Percentiles rank a stretch among this genome's conserved stretches.
These are phyloP conservation scores for Motacilla alba DNA, from an alignment of 2,113 vertebrate species.

Conservation along the genomic window DNA sequence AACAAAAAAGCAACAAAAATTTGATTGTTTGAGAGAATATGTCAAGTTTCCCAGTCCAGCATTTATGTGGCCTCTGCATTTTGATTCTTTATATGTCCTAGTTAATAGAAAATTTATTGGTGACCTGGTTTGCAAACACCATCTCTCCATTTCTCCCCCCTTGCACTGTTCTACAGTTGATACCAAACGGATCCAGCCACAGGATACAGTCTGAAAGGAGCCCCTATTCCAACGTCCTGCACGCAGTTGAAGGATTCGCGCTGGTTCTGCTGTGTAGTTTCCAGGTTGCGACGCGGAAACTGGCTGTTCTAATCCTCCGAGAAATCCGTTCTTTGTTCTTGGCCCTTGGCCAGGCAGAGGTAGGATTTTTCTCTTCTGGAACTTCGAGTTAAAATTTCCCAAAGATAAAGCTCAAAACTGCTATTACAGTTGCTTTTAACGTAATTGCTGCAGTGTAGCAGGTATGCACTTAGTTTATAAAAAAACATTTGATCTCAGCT, in stretches of 20 bases:
- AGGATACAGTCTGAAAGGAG: constrained; percentile 76
- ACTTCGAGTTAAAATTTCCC: not conserved
- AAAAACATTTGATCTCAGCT: not conserved
- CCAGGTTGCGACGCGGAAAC: constrained; percentile 91
- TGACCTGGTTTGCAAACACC: not conserved
- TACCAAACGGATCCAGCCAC: constrained; percentile 82
- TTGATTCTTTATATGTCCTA: not conserved
- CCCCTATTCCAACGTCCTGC: constrained; percentile 89
- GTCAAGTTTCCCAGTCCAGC: not conserved
- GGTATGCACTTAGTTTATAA: not conserved
- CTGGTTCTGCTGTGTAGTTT: constrained; percentile 95
- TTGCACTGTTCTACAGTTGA: constrained; percentile 56
- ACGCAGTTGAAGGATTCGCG: constrained; percentile 90
- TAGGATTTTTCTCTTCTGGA: constrained; percentile 60
- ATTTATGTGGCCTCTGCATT: not conserved
- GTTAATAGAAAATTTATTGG: not conserved
- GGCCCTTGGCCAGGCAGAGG: constrained; percentile 92
- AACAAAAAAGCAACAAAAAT: not conserved
- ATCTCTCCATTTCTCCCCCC: not conserved
- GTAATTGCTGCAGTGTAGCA: not conserved
- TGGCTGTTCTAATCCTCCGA: constrained; percentile 91
- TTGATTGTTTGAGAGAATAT: not conserved
- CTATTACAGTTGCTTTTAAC: not conserved
- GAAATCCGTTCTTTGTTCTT: constrained; percentile 92
- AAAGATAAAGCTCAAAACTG: not conserved